Base-by-base conservation (phyloP, 2,888 invertebrate genomes). In the Ectemnius lituratus region DNA sequence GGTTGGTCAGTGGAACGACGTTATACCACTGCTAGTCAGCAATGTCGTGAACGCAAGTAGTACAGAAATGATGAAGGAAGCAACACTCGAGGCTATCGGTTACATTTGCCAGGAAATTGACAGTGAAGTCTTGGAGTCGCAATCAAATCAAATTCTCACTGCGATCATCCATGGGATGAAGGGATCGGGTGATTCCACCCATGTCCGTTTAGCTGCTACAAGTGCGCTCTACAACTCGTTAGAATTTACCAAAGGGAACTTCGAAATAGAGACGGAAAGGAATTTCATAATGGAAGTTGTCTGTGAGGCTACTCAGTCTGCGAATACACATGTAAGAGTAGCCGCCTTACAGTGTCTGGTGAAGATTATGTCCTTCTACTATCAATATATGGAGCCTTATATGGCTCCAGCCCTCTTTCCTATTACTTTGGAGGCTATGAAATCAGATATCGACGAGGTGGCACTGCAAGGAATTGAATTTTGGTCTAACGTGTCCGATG, bases 281-380 rank as follows among this genome's bases (percentile, higher is more conserved):
- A 98, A 99, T 92, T 98, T 98, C 90, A 99, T 99, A 69, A 99
- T 99, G 99, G 98, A 99, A 92, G 98, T 98, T 66, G 99, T 99
- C 6, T 99, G 99, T 92, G 98, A 99, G 92, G 98, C 99, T 2
- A 99, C 99, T 1, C 99, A 99, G 91, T 97, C 97, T 5, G 92
- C 93, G 64, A 97, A 99, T 88, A 95, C 96, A 72, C 95, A 97
- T 91, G 97, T 99, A 62, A 95, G 96, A 92, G 99, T 99, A 16
- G 98, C 98, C 11, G 98, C 99, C 2, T 93, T 99, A 68, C 99
- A 99, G 91, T 99, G 99, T 92, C 94, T 99, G 88, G 99, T 97
- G 79, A 98, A 98, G 93, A 99, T 99, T 84, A 96, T 99, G 93
- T 97, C 99, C 0, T 93, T 99, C 3, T 99, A 99, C 91, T 99